These are phyloP conservation scores for Campylomormyrus tamandua DNA, from an alignment of 2,113 vertebrate genomes.

Conservation along the genomic window DNA sequence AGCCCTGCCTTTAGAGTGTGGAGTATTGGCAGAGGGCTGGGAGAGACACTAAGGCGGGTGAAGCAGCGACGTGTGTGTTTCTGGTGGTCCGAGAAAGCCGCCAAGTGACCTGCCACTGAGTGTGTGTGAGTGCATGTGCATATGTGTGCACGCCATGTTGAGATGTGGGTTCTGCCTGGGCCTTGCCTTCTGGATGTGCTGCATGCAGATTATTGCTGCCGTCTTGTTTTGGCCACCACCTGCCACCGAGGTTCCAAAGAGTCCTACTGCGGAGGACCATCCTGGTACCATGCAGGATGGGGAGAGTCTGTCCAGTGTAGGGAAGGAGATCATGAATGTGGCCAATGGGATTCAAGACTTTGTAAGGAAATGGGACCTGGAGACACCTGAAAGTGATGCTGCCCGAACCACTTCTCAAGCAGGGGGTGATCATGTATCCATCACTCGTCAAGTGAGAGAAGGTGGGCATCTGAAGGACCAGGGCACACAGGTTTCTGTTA, in stretches of 20 bases:
- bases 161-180: conserved; percentile 10
- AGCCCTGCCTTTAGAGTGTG: neutral
- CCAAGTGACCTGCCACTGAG: neutral
- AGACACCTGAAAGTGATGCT: conserved; percentile 19
- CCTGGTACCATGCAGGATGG: conserved; percentile 31
- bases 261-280: conserved; percentile 31
- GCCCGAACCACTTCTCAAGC: conserved; percentile 13
- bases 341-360: conserved; percentile 52
- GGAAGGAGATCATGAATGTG: conserved; percentile 53
- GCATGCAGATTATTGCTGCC: conserved; percentile 32
- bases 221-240: neutral
- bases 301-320: conserved; percentile 50
- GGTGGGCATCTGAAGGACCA: conserved; percentile 32
- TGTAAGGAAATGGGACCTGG: conserved; percentile 50
- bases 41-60: neutral
- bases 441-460: neutral
- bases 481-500: neutral
- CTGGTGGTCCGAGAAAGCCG: neutral
- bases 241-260: neutral
- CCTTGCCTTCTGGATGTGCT: conserved; percentile 40
- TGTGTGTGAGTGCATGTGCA: conserved; percentile 17
- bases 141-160: conserved; percentile 17
- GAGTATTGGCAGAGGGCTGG: neutral
- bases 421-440: conserved; percentile 30
- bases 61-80: neutral